Evolutionary conservation across 2,113 vertebrate genomes (phyloP), one percentile per base, ranked within the genome.

Genomic region (Epinephelus fuscoguttatus): DNA sequence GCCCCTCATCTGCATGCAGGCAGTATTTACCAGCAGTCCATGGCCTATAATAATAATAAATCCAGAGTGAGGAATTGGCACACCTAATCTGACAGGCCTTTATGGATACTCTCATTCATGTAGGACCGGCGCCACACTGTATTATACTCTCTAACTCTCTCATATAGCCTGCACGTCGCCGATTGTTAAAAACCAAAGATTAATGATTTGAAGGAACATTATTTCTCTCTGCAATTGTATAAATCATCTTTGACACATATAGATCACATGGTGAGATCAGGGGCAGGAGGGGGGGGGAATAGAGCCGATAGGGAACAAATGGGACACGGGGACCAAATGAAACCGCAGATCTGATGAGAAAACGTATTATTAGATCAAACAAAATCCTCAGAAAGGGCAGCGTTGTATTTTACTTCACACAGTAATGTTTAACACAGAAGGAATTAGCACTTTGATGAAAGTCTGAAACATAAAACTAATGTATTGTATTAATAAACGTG

Each of bases 61-160:
- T 91, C 75, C 82, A 92, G 87, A 93, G 68, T 71, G 80, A 93
- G 82, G 85, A 92, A 84, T 81, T 82, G 86, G 86, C 82, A 75
- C 88, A 89, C 78, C 81, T 89, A 93, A 93, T 91, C 85, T 90
- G 94, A 94, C 90, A 92, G 90, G 85, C 76, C 92, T 94, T 93
- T 90, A 93, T 93, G 88, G 91, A 85, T 69, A 77, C 63, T 57
- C 86, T 91, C 84, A 84, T 90, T 92, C 82, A 82, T 84, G 84
- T 86, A 80, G 45, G 75, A 84, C 84, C 56, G 49, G 63, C 56
- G 64, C 74, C 87, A 81, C 85, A 78, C 77, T 60, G 71, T 67
- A 72, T 90, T 80, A 84, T 87, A 52, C 70, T 82, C 84, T 63
- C 61, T 72, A 84, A 87, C 77, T 82, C 73, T 68, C 70, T 86